Conservation (phyloP, 1,140 invertebrate genomes). For the Cherax destructor region DNA sequence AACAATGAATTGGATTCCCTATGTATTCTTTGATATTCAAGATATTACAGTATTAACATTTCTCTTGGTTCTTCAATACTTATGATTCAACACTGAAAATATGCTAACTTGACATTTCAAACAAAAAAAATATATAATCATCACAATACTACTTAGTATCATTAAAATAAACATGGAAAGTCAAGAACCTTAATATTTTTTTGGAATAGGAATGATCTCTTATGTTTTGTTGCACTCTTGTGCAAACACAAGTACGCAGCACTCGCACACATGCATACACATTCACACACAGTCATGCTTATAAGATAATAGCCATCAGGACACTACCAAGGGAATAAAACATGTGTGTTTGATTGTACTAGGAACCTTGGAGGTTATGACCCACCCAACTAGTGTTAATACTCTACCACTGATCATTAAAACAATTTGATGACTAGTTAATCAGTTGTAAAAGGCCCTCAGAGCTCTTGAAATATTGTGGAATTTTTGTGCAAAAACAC, state of each 20-base stretch:
- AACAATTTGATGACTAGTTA: too few relatives aligned
- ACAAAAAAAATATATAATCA: slow-evolving; percentile 13
- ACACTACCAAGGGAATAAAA: too few relatives aligned
- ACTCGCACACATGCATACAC: background rate
- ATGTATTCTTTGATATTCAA: slow-evolving; percentile 41
- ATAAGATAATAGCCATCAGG: too few relatives aligned
- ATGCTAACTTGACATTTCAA: slow-evolving; percentile 21
- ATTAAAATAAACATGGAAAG: slow-evolving; percentile 26
- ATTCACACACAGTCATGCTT: background rate
- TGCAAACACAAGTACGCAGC: too few relatives aligned
- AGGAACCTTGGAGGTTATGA: too few relatives aligned
- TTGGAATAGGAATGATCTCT: slow-evolving; percentile 13
- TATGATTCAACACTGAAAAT: slow-evolving; percentile 22
- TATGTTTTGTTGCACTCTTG: too few relatives aligned
- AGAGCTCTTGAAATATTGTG: too few relatives aligned
- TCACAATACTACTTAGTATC: slow-evolving; percentile 20
- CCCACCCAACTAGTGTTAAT: too few relatives aligned
- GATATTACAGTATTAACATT: slow-evolving; percentile 18
- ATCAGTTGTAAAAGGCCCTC: too few relatives aligned
- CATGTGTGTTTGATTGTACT: too few relatives aligned
- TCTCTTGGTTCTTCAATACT: background rate
- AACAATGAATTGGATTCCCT: slow-evolving; percentile 52
- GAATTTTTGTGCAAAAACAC: too few relatives aligned
- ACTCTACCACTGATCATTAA: too few relatives aligned
- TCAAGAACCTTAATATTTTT: background rate